phyloP scores from a whole-genome alignment of 2,113 vertebrate genomes.

The Opisthocomus hoazin region DNA sequence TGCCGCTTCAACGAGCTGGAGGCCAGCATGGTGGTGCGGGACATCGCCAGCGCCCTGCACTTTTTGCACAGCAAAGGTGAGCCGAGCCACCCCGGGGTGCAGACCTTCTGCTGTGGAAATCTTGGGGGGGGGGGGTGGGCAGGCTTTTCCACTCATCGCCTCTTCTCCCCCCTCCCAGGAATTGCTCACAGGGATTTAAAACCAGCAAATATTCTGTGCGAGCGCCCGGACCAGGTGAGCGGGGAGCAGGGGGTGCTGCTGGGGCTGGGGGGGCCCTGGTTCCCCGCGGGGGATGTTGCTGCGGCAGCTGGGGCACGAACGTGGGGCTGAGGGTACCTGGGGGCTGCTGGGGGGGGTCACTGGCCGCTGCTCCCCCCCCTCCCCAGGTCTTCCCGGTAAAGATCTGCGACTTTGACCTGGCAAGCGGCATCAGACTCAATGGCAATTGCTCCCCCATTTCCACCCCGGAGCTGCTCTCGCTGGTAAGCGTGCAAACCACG shows the following conservation, averaged over 20 bases:
- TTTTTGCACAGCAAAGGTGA: constrained; percentile 97
- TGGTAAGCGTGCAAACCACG: constrained; percentile 66
- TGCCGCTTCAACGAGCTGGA: constrained; percentile 94
- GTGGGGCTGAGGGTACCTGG: not conserved
- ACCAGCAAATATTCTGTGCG: constrained; percentile 96
- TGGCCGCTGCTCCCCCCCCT: not conserved
- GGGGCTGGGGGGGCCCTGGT: accelerated
- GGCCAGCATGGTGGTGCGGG: constrained; percentile 91
- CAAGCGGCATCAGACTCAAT: constrained; percentile 95
- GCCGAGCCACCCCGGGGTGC: not conserved
- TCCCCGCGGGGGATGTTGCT: not conserved
- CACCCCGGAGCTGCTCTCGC: constrained; percentile 94
- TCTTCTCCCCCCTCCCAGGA: constrained; percentile 65
- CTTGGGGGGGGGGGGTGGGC: not conserved
- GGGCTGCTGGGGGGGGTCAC: not conserved
- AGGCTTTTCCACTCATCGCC: not conserved
- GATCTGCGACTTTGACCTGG: constrained; percentile 97
- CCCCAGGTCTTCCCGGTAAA: constrained; percentile 91
- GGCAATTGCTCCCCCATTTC: constrained; percentile 96
- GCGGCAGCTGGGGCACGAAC: accelerated
- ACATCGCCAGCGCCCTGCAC: constrained; percentile 94
- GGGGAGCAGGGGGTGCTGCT: not conserved
- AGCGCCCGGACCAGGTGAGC: constrained; percentile 85
- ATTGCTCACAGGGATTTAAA: constrained; percentile 97
- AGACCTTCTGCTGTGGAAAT: not conserved